Evolutionary conservation across 2,797 vertebrate genomes (phyloP).

Genomic region (Champsocephalus gunnari): DNA sequence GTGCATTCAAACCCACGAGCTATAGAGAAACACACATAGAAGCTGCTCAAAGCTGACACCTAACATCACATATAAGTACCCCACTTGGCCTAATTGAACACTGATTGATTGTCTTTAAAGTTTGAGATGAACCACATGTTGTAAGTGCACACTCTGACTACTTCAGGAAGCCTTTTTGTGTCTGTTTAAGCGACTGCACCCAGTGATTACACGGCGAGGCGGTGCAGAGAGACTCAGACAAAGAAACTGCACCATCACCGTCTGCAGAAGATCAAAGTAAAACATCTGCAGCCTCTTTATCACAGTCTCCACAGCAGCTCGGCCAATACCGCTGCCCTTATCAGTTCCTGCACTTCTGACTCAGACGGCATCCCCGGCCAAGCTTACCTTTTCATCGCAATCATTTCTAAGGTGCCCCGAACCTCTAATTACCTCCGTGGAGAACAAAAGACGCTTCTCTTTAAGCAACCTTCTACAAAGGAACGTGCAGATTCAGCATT

Average conservation of each 20-base stretch:
- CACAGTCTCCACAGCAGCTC: background rate
- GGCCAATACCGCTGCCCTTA: conserved; percentile 22
- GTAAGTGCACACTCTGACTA: background rate
- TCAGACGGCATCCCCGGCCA: conserved; percentile 36
- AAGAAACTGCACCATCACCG: conserved; percentile 5
- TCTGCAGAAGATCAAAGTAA: conserved; percentile 17
- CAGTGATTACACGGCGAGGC: background rate
- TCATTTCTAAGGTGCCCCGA: conserved; percentile 53
- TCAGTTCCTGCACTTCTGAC: conserved; percentile 31
- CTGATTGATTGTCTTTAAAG: background rate
- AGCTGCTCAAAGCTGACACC: background rate
- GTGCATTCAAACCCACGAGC: background rate
- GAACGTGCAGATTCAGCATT: conserved; percentile 64
- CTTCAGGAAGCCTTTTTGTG: background rate
- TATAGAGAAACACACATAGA: background rate
- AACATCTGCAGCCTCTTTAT: conserved; percentile 25
- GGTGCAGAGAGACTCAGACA: background rate
- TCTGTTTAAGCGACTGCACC: background rate
- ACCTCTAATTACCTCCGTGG: conserved; percentile 63
- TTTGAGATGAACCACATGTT: conserved; percentile 10
- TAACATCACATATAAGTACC: background rate
- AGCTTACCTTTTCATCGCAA: conserved; percentile 51
- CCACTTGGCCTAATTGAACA: background rate
- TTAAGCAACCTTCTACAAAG: conserved; percentile 17
- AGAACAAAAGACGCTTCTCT: conserved; percentile 48